phyloP scores from a whole-genome alignment of 2,797 vertebrate genomes.

The Centroberyx gerrardi region DNA sequence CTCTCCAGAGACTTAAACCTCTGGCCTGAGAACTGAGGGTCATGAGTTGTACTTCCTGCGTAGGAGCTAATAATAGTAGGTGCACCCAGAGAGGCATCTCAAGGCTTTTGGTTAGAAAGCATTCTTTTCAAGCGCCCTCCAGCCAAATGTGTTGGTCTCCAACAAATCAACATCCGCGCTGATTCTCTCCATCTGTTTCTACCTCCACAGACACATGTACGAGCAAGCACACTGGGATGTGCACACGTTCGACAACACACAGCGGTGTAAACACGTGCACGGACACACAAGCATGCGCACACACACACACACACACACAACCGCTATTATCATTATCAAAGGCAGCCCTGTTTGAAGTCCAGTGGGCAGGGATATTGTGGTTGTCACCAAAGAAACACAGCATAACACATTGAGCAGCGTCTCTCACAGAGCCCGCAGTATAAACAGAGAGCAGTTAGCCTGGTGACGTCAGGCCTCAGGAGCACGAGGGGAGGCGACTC shows the following conservation, averaged over 20 bases:
- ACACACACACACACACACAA: slow-evolving; percentile 23
- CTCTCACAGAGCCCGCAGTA: slow-evolving; percentile 36
- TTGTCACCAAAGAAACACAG: slow-evolving; percentile 76
- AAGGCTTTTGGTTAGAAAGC: slow-evolving; percentile 53
- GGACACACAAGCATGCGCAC: slow-evolving; percentile 9
- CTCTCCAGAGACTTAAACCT: slow-evolving; percentile 67
- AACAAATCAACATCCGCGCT: slow-evolving; percentile 27
- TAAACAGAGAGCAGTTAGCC: slow-evolving; percentile 64
- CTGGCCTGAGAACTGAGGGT: slow-evolving; percentile 71
- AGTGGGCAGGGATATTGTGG: slow-evolving; percentile 62
- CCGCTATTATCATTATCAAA: slow-evolving; percentile 55
- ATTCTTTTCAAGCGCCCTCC: slow-evolving; percentile 23
- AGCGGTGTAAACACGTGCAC: slow-evolving; percentile 3
- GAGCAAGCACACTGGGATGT: not conserved
- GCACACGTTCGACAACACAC: not conserved
- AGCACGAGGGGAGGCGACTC: not conserved
- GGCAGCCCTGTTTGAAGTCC: slow-evolving; percentile 70
- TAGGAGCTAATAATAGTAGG: slow-evolving; percentile 76
- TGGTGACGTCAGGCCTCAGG: slow-evolving; percentile 45
- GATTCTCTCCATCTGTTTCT: slow-evolving; percentile 45
- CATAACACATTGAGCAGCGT: slow-evolving; percentile 69
- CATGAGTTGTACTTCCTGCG: slow-evolving; percentile 81
- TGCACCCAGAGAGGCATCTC: slow-evolving; percentile 57
- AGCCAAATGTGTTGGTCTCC: slow-evolving; percentile 22
- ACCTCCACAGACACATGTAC: slow-evolving; percentile 14